Percentiles rank a stretch among this genome's conserved stretches.
Evolutionary conservation across 2,113 vertebrate genomes (phyloP).

Genomic region (Fregetta grallaria): DNA sequence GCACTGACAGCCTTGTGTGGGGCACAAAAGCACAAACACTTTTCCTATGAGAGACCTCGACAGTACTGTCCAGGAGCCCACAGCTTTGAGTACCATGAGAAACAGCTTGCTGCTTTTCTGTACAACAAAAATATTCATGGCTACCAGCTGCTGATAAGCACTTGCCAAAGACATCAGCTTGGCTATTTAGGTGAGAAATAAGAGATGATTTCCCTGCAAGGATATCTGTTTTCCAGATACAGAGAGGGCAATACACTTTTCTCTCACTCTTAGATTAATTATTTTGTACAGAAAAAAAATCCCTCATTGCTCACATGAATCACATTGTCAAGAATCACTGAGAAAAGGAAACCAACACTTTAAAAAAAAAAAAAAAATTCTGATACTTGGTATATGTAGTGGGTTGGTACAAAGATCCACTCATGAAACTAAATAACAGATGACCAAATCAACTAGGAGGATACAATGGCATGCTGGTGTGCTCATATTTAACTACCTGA

Average conservation of each 20-base stretch:
- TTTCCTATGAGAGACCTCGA: neutral
- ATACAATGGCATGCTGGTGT: neutral
- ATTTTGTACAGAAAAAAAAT: neutral
- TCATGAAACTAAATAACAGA: neutral
- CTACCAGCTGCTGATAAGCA: neutral
- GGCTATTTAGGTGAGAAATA: neutral
- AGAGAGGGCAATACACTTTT: neutral
- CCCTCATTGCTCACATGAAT: neutral
- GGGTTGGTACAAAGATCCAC: neutral
- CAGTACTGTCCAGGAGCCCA: neutral
- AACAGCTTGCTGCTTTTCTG: slow-evolving; percentile 15
- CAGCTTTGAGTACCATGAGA: neutral
- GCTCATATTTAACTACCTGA: neutral
- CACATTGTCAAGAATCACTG: neutral
- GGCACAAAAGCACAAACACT: neutral
- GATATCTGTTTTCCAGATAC: neutral
- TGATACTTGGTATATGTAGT: neutral
- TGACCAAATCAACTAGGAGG: neutral
- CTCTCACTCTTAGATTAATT: neutral
- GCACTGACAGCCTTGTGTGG: neutral
- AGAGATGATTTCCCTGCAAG: neutral
- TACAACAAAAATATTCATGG: neutral
- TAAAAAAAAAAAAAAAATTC: neutral
- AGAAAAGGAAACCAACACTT: neutral
- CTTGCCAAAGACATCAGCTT: neutral